Base-by-base conservation (phyloP, 2,113 vertebrate species). In the Ophiodon elongatus region DNA sequence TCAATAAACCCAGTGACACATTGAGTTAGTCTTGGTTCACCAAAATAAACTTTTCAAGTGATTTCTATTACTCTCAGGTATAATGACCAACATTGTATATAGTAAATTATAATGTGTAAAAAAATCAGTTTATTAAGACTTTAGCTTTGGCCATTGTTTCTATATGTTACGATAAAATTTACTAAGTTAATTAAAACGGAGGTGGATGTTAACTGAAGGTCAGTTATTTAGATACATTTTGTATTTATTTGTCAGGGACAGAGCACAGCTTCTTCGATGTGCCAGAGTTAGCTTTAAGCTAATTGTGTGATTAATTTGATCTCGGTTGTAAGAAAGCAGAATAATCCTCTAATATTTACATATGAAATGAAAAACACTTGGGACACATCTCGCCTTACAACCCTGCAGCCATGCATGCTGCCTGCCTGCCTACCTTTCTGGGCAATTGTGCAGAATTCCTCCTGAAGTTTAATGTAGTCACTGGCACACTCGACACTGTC, bases 381-480 rank as follows among this genome's bases (percentile, higher is more conserved):
- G 17, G 8, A 43, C 47, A 35, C 9, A 6, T 87, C 33, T 45
- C 1, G 3, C 25, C 64, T 76, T 9, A 59, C 27, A 52, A 27
- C 10, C 33, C 4, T 72, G 65, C 56, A 64, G n/a, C 62, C 41
- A 33, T 21, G 8, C 70, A 59, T 29, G 19, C 66, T 65, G 25
- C 25, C n/a, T n/a, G 43, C 43, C 37, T 25, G 19, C n/a, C 68
- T 95, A 99, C 98, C 98, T 97, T 99, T 99, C 94, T 99, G 98
- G 33, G 98, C 97, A 66, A 99, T 97, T 71, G 96, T 92, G 93
- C 98, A 99, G 92, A 99, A 99, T 85, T 99, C 98, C 92, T 99
- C 98, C 84, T 99, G 98, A 77, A 99, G 97, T 91, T 99, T 99
- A 89, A 97, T 97, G 91, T 99, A 99, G 93, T 99, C 98, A 0